A percentile compares a stretch with the other conserved stretches of the same genome.
These are phyloP conservation scores for Artemia sinica DNA, from an alignment of 2,888 invertebrate species.

Conservation along the genomic window DNA sequence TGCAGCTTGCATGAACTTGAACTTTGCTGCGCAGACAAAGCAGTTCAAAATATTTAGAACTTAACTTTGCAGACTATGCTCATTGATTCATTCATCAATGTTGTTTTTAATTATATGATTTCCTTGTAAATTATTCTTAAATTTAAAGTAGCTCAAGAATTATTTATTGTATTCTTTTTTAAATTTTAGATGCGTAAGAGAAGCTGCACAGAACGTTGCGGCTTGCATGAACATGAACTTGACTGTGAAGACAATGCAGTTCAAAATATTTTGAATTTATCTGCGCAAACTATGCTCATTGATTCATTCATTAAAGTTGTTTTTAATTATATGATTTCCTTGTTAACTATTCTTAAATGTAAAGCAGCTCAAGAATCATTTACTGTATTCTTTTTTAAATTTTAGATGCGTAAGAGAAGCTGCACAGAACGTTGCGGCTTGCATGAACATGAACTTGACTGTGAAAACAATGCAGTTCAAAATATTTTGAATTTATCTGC, in stretches of 20 bases:
- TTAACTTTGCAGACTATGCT: no score
- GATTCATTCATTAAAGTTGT: no score
- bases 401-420: conserved; percentile 1
- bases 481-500: neutral
- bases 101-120: no score
- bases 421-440: neutral
- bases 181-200: neutral
- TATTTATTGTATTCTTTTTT: neutral
- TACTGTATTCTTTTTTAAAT: neutral
- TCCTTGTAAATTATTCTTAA: no score
- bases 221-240: neutral
- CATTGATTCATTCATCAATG: no score
- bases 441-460: neutral
- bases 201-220: neutral
- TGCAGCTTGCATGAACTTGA: neutral
- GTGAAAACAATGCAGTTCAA: neutral
- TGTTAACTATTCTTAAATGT: no score
- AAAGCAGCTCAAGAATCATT: neutral
- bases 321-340: no score
- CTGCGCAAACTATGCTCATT: no score
- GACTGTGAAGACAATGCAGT: neutral
- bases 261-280: neutral
- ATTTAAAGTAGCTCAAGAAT: no score
- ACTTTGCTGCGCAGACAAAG: no score
- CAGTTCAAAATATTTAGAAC: no score